These are phyloP conservation scores for Tangachromis dhanisi DNA, from an alignment of 2,113 vertebrate genomes.

Conservation along the genomic window DNA sequence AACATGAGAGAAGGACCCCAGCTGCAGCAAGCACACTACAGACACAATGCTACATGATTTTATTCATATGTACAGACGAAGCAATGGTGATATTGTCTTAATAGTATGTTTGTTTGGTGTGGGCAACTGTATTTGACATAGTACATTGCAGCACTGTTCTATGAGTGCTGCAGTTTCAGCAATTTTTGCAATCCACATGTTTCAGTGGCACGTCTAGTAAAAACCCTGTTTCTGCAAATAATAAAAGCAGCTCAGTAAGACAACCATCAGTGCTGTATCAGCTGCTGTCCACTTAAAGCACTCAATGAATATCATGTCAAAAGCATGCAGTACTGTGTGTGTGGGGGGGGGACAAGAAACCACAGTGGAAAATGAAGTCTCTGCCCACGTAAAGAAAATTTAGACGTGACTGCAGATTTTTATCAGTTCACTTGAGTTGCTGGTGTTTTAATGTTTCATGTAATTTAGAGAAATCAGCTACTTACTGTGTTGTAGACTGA, in stretches of 20 bases:
- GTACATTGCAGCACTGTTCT: neutral
- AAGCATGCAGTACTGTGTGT: neutral
- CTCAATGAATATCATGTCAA: neutral
- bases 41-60: neutral
- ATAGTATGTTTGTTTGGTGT: neutral
- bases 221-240: neutral
- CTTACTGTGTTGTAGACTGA: constrained; percentile 87
- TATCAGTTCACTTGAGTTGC: neutral
- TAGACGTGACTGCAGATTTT: neutral
- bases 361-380: neutral
- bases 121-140: neutral
- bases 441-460: neutral
- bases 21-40: neutral
- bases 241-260: neutral
- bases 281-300: neutral
- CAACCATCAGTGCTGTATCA: neutral
- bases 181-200: neutral
- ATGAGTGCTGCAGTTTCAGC: neutral
- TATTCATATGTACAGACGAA: neutral
- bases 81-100: neutral
- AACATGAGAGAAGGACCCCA: neutral
- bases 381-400: neutral
- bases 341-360: neutral
- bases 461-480: neutral
- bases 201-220: neutral